Evolutionary conservation across 2,113 vertebrate genomes (phyloP), one percentile per base, ranked within the genome.

Genomic region (Tauraco erythrolophus): DNA sequence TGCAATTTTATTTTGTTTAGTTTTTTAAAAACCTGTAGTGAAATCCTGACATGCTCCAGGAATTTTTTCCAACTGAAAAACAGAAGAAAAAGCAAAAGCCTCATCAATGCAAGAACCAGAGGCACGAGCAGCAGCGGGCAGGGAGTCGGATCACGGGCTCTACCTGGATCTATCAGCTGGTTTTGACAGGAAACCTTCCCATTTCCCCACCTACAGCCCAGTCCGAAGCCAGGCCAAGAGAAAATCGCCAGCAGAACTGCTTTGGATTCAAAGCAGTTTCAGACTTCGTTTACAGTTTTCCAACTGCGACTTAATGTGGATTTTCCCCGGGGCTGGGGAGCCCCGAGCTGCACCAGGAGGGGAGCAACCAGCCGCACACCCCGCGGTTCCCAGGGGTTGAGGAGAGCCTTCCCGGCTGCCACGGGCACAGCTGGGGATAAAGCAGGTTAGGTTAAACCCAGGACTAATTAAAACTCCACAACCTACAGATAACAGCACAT

Each of bases 1-100:
- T 98, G 96, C 97, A 96, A 95, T 98, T 97, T 88, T 76, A 50
- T 88, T 94, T 93, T 65, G 30, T 75, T 64, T 77, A 27, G 9
- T 64, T 94, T 85, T 70, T 50, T 62, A 11, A 75, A 82, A 64
- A 35, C 45, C 89, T 89, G 2, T 4, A 78, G 79, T 7, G 62
- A 94, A 78, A 96, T 60, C 58, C 84, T 81, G 72, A 71, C 0
- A 0, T 9, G 46, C 84, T 87, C 75, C 84, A 66, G 92, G 85
- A 83, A 37, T 79, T 78, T 41, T 10, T 74, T 93, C 62, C 51
- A 46, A 5, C 30, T 10, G 75, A 79, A 84, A 57, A 92, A 79
- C 75, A 61, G 50, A 76, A 53, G 43, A 37, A 56, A 17, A 39
- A 83, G 51, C 31, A 76, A 57, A 95, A 79, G 28, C 19, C 51